These are phyloP conservation scores for Dromaius novaehollandiae DNA, from an alignment of 2,113 vertebrate genomes.

Conservation along the genomic window DNA sequence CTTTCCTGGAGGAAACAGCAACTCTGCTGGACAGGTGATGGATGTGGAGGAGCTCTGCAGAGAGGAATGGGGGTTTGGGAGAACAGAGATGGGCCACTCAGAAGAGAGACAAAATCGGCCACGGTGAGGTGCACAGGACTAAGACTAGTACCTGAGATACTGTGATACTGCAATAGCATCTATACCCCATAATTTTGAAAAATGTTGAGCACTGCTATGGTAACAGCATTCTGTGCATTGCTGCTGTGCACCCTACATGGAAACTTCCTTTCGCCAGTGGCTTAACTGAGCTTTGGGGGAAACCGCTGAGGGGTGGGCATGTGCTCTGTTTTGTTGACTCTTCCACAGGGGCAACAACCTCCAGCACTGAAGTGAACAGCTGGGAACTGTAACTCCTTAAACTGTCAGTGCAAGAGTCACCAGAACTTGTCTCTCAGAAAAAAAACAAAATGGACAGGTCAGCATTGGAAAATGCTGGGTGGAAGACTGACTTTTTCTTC, in stretches of 20 bases:
- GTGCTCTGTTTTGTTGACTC: neutral
- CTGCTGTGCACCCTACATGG: neutral
- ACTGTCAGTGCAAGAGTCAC: neutral
- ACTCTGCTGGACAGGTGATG: neutral
- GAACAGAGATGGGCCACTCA: rapidly evolving
- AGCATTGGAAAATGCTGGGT: neutral
- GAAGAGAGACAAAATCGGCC: neutral
- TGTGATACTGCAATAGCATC: neutral
- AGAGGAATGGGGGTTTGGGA: neutral
- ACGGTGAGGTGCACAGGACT: neutral
- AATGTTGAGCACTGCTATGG: neutral
- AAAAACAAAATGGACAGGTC: neutral
- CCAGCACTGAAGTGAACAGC: neutral
- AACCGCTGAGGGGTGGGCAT: rapidly evolving
- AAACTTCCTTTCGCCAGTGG: neutral
- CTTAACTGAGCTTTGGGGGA: neutral
- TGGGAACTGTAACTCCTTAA: neutral
- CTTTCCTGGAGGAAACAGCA: neutral
- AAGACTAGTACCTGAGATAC: neutral
- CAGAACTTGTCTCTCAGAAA: neutral
- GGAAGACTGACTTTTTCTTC: neutral
- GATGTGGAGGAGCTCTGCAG: neutral
- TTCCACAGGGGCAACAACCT: neutral
- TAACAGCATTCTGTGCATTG: neutral
- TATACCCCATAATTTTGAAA: neutral